Evolutionary conservation across 2,888 invertebrate species (phyloP).

Genomic region (Caenorhabditis becei): DNA sequence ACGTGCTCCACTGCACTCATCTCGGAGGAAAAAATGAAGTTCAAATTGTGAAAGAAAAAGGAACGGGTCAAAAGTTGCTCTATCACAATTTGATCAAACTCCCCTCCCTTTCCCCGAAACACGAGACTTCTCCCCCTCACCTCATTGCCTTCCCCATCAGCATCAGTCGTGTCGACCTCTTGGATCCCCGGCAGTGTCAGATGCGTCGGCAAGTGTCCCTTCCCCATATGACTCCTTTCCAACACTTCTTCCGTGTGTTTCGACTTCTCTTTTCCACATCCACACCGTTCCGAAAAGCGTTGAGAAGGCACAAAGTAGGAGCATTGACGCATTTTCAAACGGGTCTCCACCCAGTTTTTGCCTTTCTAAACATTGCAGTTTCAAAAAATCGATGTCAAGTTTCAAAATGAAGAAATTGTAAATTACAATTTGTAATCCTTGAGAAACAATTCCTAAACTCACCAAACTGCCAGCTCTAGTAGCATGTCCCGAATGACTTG

Average conservation of each 20-base stretch:
- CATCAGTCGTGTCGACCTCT: slow-evolving; percentile 51
- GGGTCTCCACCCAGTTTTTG: slow-evolving; percentile 90
- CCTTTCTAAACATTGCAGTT: slow-evolving; percentile 51
- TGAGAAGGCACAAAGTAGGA: slow-evolving; percentile 87
- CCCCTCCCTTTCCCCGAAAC: no score
- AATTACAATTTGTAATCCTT: not conserved
- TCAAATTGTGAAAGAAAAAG: no score
- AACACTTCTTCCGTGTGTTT: slow-evolving; percentile 63
- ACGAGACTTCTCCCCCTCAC: no score
- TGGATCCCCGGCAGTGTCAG: slow-evolving; percentile 56
- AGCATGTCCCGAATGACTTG: slow-evolving; percentile 60
- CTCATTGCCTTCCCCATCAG: slow-evolving; percentile 49
- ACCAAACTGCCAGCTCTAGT: slow-evolving; percentile 54
- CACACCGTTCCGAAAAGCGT: slow-evolving; percentile 71
- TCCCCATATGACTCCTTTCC: slow-evolving; percentile 26
- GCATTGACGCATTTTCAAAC: slow-evolving; percentile 95
- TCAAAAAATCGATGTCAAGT: no score
- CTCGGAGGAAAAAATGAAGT: no score
- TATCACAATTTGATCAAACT: no score
- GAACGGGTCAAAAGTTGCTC: no score
- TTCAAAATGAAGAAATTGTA: no score
- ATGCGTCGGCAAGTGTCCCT: slow-evolving; percentile 28
- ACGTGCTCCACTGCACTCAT: no score
- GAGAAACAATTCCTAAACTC: not conserved
- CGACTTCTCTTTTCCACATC: slow-evolving; percentile 65